phyloP scores from a whole-genome alignment of 2,888 invertebrate genomes.

The Doris montereyensis region DNA sequence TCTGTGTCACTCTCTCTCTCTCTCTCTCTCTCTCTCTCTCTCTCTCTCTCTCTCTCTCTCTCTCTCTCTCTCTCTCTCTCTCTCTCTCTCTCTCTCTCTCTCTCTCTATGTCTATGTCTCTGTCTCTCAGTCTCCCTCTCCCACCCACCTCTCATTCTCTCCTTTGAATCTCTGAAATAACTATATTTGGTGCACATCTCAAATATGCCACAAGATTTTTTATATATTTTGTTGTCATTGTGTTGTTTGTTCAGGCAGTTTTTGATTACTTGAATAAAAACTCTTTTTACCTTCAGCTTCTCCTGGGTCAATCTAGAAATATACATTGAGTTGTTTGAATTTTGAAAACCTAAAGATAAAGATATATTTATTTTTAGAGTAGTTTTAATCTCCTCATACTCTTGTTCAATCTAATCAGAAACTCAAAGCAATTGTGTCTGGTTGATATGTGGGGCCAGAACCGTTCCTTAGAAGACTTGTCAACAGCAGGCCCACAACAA shows the following conservation, averaged over 20 bases:
- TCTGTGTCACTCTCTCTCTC: not conserved
- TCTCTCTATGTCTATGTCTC: not conserved
- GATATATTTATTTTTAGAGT: too few species aligned
- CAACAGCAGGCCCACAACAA: conserved; percentile 52
- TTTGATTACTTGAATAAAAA: too few species aligned
- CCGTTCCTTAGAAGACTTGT: conserved; percentile 60
- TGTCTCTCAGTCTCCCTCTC: not conserved
- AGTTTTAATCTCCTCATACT: too few species aligned
- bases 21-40: not conserved
- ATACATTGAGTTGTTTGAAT: not conserved
- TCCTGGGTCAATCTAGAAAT: not conserved
- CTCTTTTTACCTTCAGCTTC: too few species aligned
- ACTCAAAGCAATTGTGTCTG: conserved; percentile 71
- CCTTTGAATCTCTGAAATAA: too few species aligned
- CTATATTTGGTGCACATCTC: too few species aligned
- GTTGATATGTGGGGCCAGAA: conserved; percentile 73
- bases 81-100: not conserved
- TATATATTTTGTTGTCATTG: too few species aligned
- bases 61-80: not conserved
- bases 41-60: not conserved
- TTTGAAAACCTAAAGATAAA: not conserved
- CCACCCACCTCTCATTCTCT: not conserved
- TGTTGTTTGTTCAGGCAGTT: too few species aligned
- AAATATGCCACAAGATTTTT: too few species aligned
- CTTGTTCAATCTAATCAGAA: conserved; percentile 52